Base-by-base conservation (phyloP, 2,113 vertebrate genomes). In the Anguilla rostrata region DNA sequence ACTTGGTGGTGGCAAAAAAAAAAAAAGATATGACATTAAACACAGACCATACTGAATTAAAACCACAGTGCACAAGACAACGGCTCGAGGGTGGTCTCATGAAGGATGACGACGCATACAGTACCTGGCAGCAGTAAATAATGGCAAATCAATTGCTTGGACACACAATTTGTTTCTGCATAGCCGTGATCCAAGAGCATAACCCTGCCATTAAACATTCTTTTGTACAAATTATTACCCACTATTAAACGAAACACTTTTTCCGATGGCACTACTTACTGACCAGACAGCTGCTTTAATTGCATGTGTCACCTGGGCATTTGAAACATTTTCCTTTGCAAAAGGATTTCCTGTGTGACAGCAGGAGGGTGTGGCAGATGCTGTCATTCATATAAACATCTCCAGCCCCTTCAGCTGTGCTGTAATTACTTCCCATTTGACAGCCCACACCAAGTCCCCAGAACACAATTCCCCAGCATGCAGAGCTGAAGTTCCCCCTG, bases 391-490 rank as follows among this genome's bases (percentile, higher is more conserved):
- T 26, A 26, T 66, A 57, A 86, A 22, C 22, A 12, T 8, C 75
- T 60, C 84, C 78, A 14, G 18, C 49, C 29, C 63, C 78, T 41
- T 53, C 46, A 12, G 75, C n/a, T 40, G 14, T 80, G 26, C 20
- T n/a, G 18, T 16, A 49, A 85, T 57, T 8, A 15, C 66, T 85
- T 80, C 46, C 78, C 49, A 78, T 81, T 79, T 80, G 41, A 80
- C 75, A 85, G 71, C 78, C 20, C 49, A 22, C 46, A 39, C 66
- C 18, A 22, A 20, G 49, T 5, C 11, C 6, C 39, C 78, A 16
- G 15, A 3, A 78, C 34, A n/a, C 39, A 34, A 29, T 46, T 18
- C 49, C 84, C 15, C 46, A 5, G 12, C 0, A 34, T 41, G 49
- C 49, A 78, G 5, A 7, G 41, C 41, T 29, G 66, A 39, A 16